Percentiles rank a stretch among this genome's conserved stretches.
Evolutionary conservation across 2,888 invertebrate species (phyloP).

Genomic region (Hyposoter dolosus): DNA sequence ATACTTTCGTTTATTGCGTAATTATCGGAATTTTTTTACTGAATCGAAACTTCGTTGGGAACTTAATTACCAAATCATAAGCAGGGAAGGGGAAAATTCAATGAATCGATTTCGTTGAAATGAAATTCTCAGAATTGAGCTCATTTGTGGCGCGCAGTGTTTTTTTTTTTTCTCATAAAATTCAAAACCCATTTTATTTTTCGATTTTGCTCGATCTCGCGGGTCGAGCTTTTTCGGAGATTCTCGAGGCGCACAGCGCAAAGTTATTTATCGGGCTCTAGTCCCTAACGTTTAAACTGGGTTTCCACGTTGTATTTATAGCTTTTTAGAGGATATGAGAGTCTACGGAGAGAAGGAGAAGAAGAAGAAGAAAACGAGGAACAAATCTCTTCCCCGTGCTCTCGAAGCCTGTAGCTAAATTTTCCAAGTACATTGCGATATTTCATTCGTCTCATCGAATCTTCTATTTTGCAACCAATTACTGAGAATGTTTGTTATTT

Average conservation of each 20-base stretch:
- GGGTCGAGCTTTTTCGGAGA: constrained; percentile 31
- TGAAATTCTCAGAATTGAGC: constrained; percentile 7
- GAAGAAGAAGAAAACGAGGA: background rate
- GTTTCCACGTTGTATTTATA: constrained; percentile 65
- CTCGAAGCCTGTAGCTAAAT: constrained; percentile 20
- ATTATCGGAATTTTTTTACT: background rate
- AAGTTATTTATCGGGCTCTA: constrained; percentile 62
- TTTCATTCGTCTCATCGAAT: constrained; percentile 48
- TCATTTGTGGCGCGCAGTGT: background rate
- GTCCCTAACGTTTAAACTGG: constrained; percentile 56
- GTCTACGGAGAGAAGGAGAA: background rate
- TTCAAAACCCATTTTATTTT: constrained; percentile 38
- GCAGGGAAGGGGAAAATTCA: constrained; percentile 7
- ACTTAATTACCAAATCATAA: constrained; percentile 4
- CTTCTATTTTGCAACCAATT: constrained; percentile 45
- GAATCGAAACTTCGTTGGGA: constrained; percentile 4
- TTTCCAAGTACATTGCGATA: constrained; percentile 54
- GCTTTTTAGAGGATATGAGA: constrained; percentile 45
- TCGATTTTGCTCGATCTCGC: constrained; percentile 19
- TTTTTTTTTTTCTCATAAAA: background rate
- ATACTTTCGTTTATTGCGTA: background rate
- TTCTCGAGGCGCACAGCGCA: constrained; percentile 21
- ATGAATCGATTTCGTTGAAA: constrained; percentile 35
- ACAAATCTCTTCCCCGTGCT: constrained; percentile 7
- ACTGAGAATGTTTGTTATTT: constrained; percentile 25